Base-by-base conservation (phyloP, 1,140 invertebrate genomes). In the Spodoptera litura region DNA sequence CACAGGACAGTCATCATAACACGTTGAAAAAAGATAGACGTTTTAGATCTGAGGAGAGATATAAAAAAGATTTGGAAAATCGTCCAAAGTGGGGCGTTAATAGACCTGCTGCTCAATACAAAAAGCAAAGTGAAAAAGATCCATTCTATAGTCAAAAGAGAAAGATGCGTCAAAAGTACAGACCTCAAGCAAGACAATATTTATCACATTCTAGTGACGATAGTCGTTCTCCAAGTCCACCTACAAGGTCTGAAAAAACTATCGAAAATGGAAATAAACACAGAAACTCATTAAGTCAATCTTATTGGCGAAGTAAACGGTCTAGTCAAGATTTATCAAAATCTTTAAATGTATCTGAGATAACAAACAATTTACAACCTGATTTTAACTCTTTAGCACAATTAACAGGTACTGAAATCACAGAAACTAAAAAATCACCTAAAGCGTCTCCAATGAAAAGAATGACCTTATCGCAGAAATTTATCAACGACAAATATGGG, bases 91-190 rank as follows among this genome's bases (percentile, higher is more conserved):
- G 96, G 96, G 96, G 96, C 31, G 96, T 95, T 0, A 96, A 96
- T 84, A 95, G 96, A 82, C 96, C 96, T 68, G 96, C 95, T 49
- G 97, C 96, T 11, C 96, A 96, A 80, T 97, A 97, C 86, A 95
- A 97, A 81, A 97, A 97, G 79, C 97, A 97, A 92, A 97, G 96
- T 83, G 97, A 97, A 87, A 97, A 97, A 87, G 97, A 97, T 92
- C 96, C 96, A 20, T 95, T 97, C 87, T 97, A 97, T 88, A 95
- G 95, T 58, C 96, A 96, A 90, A 95, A 96, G 82, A 85, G 96
- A 82, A 96, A 96, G 92, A 86, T 96, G 70, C 92, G 96, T 52
- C 95, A 96, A 85, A 95, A 96, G 87, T 91, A 93, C 74, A 90
- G 95, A 72, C 82, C 89, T 49, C 93, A 95, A 86, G 87, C 91